Base-by-base conservation (phyloP, 2,113 vertebrate species). In the Ammodytes dubius region DNA sequence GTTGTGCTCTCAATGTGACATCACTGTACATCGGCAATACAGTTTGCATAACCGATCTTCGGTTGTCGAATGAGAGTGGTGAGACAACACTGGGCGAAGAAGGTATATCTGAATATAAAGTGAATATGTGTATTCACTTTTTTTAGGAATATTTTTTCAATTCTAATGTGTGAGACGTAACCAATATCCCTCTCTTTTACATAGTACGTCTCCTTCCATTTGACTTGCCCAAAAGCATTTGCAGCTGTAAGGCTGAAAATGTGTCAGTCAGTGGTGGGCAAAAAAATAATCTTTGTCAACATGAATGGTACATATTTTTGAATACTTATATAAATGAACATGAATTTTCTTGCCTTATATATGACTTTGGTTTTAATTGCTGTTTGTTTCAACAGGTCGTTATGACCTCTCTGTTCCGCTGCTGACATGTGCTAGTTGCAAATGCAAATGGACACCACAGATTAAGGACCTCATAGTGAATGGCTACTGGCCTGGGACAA, bases 371-470 rank as follows among this genome's bases (percentile, higher is more conserved):
- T 58, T 13, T 13, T 27, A 27, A 27, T 27, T 27, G 27, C 27
- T 27, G 11, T 4, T 12, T 58, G 56, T 37, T 35, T n/a, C 27
- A 37, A 58, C 56, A 58, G 11, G 56, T 37, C 27, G 27, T 58
- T 37, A 37, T 58, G 11, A 58, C 27, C 27, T 57, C 27, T 58
- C 27, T 37, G 11, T 58, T 53, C 52, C 52, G 17, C 52, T 53
- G 17, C 52, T 53, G 52, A 7, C 52, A 14, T 53, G 52, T n/a
- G 52, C 17, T 7, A 53, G 13, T 27, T 58, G 27, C 56, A 19
- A 37, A 19, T 58, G 56, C 56, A 19, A 58, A 27, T 37, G 56
- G 56, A 58, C 27, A 58, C 57, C 57, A 58, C 57, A 58, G 57
- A 37, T 58, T 2, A 58, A 58, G 37, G 57, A 14, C 12, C 11